Evolutionary conservation across 2,888 invertebrate species (phyloP), one percentile per base, ranked within the genome.

Genomic region (Melanchra persicariae): DNA sequence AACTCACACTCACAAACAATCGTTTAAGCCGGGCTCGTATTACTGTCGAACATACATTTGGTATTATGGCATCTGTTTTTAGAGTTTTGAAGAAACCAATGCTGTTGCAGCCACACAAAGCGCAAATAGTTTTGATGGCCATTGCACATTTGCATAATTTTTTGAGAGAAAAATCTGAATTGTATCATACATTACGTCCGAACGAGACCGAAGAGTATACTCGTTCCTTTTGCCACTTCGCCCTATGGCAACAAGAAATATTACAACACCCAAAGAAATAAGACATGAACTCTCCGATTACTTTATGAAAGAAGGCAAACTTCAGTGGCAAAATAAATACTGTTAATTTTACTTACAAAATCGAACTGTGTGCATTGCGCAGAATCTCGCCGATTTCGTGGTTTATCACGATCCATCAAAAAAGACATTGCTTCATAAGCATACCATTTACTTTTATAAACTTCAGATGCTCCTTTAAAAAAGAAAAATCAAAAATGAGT

Each of bases 391-490:
- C 64, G 55, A 54, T 54, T 54, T 64, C 64, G 54, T 64, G 64
- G 64, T 64, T 64, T 64, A 64, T 64, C 64, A 64, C 64, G 64
- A 64, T 64, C 64, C 55, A 64, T 54, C 63, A 64, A 54, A 60
- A 60, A 60, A 64, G 54, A 64, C 63, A 64, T 64, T 64, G 64
- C 64, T 54, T 64, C 64, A 64, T 54, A 64, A 64, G 64, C 64
- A 64, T 52, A 63, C 63, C 63, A 63, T 63, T 63, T 63, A 54
- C 63, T 52, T 52, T 63, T 63, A 63, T 63, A 63, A 63, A 63
- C 63, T 63, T 63, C 52, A 63, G 63, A 63, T 54, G 63, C 63
- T 63, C 63, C 52, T 52, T 26, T 63, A 63, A 63, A 62, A 61
- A 62, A 49, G 51, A 34, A 49, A 62, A 51, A 49, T 61, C 34